A percentile compares a stretch with the other conserved stretches of the same genome.
Conservation (phyloP, 2,113 vertebrate genomes). For the Hipposideros armiger region DNA sequence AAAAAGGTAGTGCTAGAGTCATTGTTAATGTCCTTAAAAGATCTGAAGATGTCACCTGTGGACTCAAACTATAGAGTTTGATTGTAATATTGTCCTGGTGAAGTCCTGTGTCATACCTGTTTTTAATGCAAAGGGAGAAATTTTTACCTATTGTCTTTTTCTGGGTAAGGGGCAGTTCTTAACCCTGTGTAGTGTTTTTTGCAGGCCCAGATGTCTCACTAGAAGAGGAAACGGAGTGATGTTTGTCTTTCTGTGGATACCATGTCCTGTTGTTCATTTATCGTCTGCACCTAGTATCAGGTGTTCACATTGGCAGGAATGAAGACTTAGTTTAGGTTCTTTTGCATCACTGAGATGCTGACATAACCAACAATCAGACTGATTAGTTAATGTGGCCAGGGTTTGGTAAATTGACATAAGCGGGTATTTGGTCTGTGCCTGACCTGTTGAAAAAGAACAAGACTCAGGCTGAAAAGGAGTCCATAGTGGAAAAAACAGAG, state of each 20-base stretch:
- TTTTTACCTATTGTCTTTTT: neutral
- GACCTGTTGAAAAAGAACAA: neutral
- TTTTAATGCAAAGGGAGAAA: neutral
- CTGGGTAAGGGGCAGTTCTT: neutral
- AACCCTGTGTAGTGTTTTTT: neutral
- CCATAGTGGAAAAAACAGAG: neutral
- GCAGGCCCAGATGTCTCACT: neutral
- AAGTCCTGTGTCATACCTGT: neutral
- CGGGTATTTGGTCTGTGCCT: neutral
- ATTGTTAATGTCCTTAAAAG: neutral
- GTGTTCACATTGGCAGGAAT: neutral
- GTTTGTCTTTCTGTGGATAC: neutral
- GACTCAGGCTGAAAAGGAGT: neutral
- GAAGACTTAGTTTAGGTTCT: neutral
- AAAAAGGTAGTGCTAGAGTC: neutral
- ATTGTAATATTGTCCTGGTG: neutral
- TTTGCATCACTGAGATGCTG: neutral
- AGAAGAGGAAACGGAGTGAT: neutral
- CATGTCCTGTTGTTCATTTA: neutral
- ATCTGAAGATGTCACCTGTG: neutral
- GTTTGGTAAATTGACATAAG: neutral
- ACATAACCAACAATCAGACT: neutral
- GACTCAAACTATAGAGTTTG: neutral
- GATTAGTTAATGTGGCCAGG: neutral
- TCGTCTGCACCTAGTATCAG: neutral